A percentile compares a stretch with the other conserved stretches of the same genome.
phyloP scores from a whole-genome alignment of 2,888 invertebrate genomes.

The Aphodius granarius region DNA sequence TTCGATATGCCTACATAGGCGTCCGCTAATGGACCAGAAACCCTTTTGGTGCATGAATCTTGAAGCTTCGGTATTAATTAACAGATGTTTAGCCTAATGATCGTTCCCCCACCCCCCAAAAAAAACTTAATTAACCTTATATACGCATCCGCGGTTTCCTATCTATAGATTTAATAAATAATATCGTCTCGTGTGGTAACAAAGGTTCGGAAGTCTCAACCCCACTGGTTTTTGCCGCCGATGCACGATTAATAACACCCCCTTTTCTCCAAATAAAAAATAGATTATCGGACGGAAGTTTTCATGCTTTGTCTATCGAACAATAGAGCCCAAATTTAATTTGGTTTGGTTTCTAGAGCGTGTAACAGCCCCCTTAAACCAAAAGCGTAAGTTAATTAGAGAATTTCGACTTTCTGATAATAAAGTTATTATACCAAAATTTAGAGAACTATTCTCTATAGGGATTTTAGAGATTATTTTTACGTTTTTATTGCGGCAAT shows the following conservation, averaged over 20 bases:
- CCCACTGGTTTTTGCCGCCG: not conserved
- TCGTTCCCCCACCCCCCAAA: too few relatives aligned
- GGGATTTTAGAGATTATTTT: not conserved
- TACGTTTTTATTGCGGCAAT: not conserved
- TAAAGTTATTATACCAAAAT: not conserved
- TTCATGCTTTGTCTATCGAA: not conserved
- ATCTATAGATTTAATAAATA: not conserved
- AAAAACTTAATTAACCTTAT: not conserved
- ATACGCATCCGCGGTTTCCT: not conserved
- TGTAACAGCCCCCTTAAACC: not conserved
- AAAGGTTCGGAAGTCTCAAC: not conserved
- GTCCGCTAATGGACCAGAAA: not conserved
- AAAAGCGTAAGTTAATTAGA: not conserved
- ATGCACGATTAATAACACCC: not conserved
- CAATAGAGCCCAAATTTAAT: not conserved
- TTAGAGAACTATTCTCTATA: too few relatives aligned
- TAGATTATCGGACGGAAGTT: not conserved
- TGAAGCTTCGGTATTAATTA: not conserved
- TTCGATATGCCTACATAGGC: not conserved
- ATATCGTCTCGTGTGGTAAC: not conserved
- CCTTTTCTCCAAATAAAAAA: not conserved
- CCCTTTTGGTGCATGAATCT: not conserved
- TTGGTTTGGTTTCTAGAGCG: not conserved
- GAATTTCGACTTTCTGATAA: not conserved
- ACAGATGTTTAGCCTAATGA: not conserved